Percentiles rank a stretch among this genome's conserved stretches.
These are phyloP conservation scores for Leucania comma DNA, from an alignment of 2,888 invertebrate genomes.

Conservation along the genomic window DNA sequence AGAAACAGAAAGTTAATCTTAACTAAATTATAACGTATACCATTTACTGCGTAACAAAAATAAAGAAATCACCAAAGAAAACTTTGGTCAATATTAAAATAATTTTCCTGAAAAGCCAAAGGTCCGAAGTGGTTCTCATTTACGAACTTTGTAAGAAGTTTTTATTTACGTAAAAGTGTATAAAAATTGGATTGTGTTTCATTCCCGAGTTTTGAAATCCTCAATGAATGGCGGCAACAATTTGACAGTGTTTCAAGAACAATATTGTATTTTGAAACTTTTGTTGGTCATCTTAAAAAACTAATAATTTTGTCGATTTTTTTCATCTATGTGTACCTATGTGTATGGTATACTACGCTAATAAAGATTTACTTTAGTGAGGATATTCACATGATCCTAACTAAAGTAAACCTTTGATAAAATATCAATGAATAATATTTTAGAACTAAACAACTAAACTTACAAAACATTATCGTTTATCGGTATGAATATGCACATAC, in stretches of 20 bases:
- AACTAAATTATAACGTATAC: constrained; percentile 53
- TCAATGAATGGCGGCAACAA: constrained; percentile 7
- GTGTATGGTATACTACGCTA: no score
- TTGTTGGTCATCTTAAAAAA: neutral
- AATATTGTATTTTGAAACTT: neutral
- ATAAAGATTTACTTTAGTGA: no score
- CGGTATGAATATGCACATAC: neutral
- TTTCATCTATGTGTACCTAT: neutral
- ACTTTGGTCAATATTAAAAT: constrained; percentile 59
- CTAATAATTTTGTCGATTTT: neutral
- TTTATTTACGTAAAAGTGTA: constrained; percentile 64
- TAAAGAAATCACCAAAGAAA: constrained; percentile 49
- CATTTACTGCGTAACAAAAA: constrained; percentile 53
- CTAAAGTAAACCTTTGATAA: neutral
- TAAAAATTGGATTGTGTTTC: constrained; percentile 26
- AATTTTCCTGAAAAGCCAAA: constrained; percentile 53
- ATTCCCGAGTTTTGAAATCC: constrained; percentile 18
- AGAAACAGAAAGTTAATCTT: constrained; percentile 53
- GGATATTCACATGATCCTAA: neutral
- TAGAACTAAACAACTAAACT: neutral
- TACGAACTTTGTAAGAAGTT: constrained; percentile 68
- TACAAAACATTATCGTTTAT: neutral
- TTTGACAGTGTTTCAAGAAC: constrained; percentile 3
- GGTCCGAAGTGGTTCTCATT: constrained; percentile 71
- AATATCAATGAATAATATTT: neutral